phyloP scores from a whole-genome alignment of 2,113 vertebrate species.

The Garra rufa region DNA sequence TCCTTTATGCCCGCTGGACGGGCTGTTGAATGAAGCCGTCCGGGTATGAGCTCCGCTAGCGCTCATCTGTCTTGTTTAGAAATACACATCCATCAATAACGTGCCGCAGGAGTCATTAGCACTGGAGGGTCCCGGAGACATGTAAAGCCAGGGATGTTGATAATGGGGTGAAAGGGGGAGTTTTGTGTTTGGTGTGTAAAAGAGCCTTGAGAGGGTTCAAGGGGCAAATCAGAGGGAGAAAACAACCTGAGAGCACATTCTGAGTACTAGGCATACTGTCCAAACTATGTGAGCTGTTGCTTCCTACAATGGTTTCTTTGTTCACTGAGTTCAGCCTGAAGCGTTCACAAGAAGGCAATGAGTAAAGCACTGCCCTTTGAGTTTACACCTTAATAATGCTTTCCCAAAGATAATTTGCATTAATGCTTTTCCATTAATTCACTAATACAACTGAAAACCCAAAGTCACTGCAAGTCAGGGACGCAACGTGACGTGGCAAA shows the following conservation, averaged over 20 bases:
- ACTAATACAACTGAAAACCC: not conserved
- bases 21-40: conserved; percentile 71
- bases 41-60: conserved; percentile 75
- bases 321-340: not conserved
- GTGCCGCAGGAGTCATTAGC: conserved; percentile 85
- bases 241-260: conserved; percentile 59
- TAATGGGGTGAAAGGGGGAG: conserved; percentile 54
- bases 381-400: not conserved
- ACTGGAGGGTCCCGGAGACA: conserved; percentile 56
- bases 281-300: not conserved
- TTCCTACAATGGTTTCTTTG: not conserved
- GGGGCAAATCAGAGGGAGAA: conserved; percentile 82
- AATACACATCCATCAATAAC: conserved; percentile 81
- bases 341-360: not conserved
- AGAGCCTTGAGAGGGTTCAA: conserved; percentile 62
- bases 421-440: not conserved
- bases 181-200: not conserved
- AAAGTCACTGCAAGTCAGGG: no score
- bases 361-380: not conserved
- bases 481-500: no score
- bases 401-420: not conserved
- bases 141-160: conserved; percentile 69
- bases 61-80: conserved; percentile 77
- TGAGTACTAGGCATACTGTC: not conserved
- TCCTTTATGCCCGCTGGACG: conserved; percentile 78